Base-by-base conservation (phyloP, 2,113 vertebrate genomes). In the Hymenochirus boettgeri region DNA sequence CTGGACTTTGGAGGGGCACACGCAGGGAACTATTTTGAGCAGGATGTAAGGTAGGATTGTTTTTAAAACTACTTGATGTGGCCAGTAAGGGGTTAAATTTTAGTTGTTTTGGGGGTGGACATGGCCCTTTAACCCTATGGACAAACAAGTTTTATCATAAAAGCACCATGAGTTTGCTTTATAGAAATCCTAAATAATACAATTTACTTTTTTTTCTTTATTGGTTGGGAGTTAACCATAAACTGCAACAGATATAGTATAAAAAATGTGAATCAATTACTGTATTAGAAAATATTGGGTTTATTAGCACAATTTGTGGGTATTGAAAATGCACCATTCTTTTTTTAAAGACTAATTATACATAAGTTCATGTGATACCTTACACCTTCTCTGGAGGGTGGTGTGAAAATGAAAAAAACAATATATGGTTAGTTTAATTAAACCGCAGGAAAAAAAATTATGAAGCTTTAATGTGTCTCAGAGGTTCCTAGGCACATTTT, bases 381-480 rank as follows among this genome's bases (percentile, higher is more conserved):
- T 67, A 52, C n/a, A n/a, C n/a, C n/a, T 67, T 59, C 54, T 60
- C 24, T 53, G 35, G 56, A 69, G 52, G 47, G n/a, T n/a, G 65
- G 56, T 60, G 65, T 31, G 52, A 59, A 69, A 61, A 69, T 60
- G 57, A 23, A 29, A 21, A 42, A 67, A 35, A 60, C n/a, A n/a
- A n/a, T 60, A 60, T 69, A 69, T 69, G 39, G 35, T 31, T 52
- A 59, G 57, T 25, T 69, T 69, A 69, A 69, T 69, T 69, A 69
- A 69, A 60, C 35, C 57, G 57, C 56, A 69, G 59, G 65, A 69
- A 60, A 69, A 60, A 67, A 69, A 60, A 48, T 69, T 50, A 23
- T 60, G 50, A 69, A 53, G 65, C 65, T 69, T 69, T 69, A 69
- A 69, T 59, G 48, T 53, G 57, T 69, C 65, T 69, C 64, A 26